phyloP scores from a whole-genome alignment of 1,140 invertebrate genomes.

The Battus philenor region DNA sequence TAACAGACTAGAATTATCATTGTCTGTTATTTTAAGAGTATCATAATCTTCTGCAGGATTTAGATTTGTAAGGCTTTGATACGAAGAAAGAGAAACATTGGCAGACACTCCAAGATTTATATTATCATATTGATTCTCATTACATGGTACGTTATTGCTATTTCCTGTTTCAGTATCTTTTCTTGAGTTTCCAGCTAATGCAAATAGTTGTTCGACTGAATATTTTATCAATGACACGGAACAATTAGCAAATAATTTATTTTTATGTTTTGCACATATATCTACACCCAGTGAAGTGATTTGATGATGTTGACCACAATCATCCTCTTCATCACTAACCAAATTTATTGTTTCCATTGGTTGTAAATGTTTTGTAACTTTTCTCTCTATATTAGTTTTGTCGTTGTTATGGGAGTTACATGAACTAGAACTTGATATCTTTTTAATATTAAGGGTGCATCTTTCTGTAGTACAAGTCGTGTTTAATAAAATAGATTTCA shows the following conservation, averaged over 20 bases:
- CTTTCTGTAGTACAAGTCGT: slow-evolving; percentile 30
- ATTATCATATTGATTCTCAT: too few relatives aligned
- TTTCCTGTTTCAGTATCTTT: neutral
- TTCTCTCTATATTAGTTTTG: slow-evolving; percentile 17
- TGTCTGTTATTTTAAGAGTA: too few relatives aligned
- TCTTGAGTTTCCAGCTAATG: neutral
- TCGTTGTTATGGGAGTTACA: too few relatives aligned
- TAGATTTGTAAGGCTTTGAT: too few relatives aligned
- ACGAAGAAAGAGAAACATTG: too few relatives aligned
- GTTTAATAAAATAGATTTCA: slow-evolving; percentile 37
- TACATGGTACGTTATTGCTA: neutral
- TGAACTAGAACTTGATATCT: slow-evolving; percentile 30
- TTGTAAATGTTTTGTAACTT: neutral
- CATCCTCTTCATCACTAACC: slow-evolving; percentile 58
- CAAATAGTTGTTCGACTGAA: neutral
- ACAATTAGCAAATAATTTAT: slow-evolving; percentile 40
- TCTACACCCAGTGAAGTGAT: slow-evolving; percentile 27
- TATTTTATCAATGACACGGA: slow-evolving; percentile 26
- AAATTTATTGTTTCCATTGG: slow-evolving; percentile 48
- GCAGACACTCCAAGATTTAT: too few relatives aligned
- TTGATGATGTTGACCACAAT: slow-evolving; percentile 24
- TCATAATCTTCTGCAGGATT: too few relatives aligned
- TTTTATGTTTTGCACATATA: slow-evolving; percentile 39
- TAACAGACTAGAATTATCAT: too few relatives aligned
- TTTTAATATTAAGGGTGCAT: slow-evolving; percentile 54